Base-by-base conservation (phyloP, 2,113 vertebrate genomes). In the Cebus imitator region DNA sequence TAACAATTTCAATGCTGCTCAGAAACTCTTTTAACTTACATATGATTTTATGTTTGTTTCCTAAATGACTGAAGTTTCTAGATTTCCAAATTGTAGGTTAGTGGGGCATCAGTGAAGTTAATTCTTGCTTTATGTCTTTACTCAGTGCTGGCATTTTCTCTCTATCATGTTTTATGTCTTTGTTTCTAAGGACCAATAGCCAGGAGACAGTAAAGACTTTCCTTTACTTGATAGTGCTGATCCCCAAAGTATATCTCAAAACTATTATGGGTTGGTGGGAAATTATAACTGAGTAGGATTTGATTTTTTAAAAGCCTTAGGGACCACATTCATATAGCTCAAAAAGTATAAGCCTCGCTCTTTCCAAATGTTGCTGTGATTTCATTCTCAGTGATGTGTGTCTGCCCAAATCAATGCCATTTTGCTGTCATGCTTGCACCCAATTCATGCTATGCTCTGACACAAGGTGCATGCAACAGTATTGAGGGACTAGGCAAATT, bases 401-500 rank as follows among this genome's bases (percentile, higher is more conserved):
- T 90, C 95, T 78, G 87, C 32, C 88, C 57, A 11, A 58, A 72
- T 68, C 64, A 73, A 30, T 3, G 25, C 73, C 2, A 0, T 52
- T 66, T 57, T 40, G 23, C 90, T 27, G 23, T 93, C 90, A 93
- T 18, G 27, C 96, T 95, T 91, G 89, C 84, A 85, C 97, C 97
- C 95, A 96, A 37, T 50, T 73, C 94, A 57, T 61, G 73, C 97
- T 95, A 91, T 91, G 94, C 55, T 96, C 95, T 58, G 20, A 85
- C 83, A 84, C 90, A 90, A 97, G 94, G 91, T 75, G 95, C 96
- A 95, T 84, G 7, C 43, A 96, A 96, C 75, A 3, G 37, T 68
- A 92, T 58, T 61, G 90, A 95, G 91, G 96, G 96, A 83, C 90
- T 50, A 52, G 92, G 95, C 88, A 97, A 98, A 98, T 97, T 91